Base-by-base conservation (phyloP, 2,888 invertebrate genomes). In the Thereva unica region DNA sequence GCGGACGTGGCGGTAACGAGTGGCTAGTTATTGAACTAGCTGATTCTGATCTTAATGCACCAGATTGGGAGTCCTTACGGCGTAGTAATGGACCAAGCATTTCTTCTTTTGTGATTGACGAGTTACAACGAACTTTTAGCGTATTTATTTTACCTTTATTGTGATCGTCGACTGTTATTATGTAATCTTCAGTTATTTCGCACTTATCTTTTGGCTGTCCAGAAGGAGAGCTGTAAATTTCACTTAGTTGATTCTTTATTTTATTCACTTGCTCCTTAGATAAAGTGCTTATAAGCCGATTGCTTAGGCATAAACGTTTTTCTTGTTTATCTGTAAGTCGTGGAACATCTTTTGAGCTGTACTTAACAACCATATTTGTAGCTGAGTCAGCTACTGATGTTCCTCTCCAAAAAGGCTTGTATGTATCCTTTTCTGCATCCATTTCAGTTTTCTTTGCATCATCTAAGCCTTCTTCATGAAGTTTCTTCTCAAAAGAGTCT, bases 351-450 rank as follows among this genome's bases (percentile, higher is more conserved):
- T 78, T 79, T 41, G 79, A 80, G 35, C 85, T 84, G 67, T 85
- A 84, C 73, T 84, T 86, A 73, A 84, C 86, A 61, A 87, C 86
- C 75, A 92, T 86, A 68, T 84, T 87, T 70, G 86, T 87, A 0
- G 92, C 92, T 54, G 92, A 84, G 81, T 92, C 91, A 1, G 88
- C 86, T 0, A 93, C 93, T 8, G 93, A 92, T 71, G 85, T 90
- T 5, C 92, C 93, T 52, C 93, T 83, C 93, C 93, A 93, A 37
- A 92, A 82, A 3, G 91, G 91, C 76, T 91, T 92, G 75, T 92
- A 91, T 0, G 85, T 84, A 72, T 92, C 92, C 76, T 87, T 88
- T 35, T 80, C 80, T 5, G 82, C 80, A 9, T 80, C 78, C 5
- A 83, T 75, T 57, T 83, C 81, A 10, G 77, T 75, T 59, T 80